Conservation (phyloP, 1,140 invertebrate genomes). For the Berghia stephanieae region DNA sequence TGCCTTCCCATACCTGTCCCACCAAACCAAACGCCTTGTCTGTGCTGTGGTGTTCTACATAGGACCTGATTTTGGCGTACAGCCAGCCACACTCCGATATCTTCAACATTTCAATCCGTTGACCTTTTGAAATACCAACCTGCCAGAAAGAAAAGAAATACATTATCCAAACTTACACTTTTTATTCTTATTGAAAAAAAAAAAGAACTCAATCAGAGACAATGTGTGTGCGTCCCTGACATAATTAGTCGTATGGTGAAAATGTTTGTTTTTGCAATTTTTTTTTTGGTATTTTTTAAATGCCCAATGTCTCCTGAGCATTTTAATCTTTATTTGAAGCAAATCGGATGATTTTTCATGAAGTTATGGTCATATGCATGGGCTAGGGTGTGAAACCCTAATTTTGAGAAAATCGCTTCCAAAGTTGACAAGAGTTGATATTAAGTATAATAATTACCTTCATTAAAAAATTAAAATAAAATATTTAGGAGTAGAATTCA, state of each 20-base stretch:
- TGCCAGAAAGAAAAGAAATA: conserved; percentile 33
- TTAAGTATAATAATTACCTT: no score
- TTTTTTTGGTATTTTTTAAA: no score
- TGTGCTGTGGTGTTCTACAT: conserved; percentile 71
- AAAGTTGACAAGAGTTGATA: no score
- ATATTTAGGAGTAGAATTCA: no score
- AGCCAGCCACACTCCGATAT: conserved; percentile 88
- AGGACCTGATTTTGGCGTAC: conserved; percentile 80
- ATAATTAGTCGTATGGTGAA: no score
- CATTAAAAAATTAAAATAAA: no score
- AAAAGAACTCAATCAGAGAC: not conserved
- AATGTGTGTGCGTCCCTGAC: not conserved
- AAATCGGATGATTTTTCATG: no score
- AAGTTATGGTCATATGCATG: no score
- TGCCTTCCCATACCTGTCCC: conserved; percentile 71
- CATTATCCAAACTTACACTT: not conserved
- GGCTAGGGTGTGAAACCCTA: no score
- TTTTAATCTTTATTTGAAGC: no score
- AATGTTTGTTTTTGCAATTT: not conserved
- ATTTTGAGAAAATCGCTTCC: no score
- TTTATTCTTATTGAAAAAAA: not conserved
- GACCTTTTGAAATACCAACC: conserved; percentile 66
- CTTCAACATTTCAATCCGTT: conserved; percentile 72
- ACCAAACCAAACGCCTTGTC: conserved; percentile 75
- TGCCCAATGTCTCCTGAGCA: no score